phyloP scores from a whole-genome alignment of 2,888 invertebrate genomes.

The Prosapia bicincta region DNA sequence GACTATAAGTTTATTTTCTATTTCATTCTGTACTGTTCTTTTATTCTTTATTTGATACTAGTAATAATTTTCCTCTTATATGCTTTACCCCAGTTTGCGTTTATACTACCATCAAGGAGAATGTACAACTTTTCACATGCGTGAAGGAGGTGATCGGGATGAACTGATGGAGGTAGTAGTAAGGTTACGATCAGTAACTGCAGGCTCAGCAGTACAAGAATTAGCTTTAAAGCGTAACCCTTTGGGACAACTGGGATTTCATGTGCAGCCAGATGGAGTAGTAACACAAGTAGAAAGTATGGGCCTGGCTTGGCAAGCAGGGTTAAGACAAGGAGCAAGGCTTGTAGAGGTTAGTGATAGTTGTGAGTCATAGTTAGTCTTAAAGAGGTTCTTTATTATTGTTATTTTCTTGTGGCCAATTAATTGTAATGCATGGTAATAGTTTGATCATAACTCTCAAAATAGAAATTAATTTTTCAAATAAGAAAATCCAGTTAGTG shows the following conservation, averaged over 20 bases:
- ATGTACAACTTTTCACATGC: constrained; percentile 76
- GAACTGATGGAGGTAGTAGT: constrained; percentile 74
- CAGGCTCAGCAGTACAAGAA: constrained; percentile 73
- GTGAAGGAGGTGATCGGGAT: constrained; percentile 64
- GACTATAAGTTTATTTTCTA: too few relatives aligned
- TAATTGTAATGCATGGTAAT: too few relatives aligned
- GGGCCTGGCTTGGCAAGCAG: constrained; percentile 71
- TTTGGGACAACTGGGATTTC: constrained; percentile 82
- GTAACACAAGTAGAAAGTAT: constrained; percentile 87
- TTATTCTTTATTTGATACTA: too few relatives aligned
- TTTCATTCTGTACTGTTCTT: too few relatives aligned
- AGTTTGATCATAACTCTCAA: too few relatives aligned
- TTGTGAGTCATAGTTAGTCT: too few relatives aligned
- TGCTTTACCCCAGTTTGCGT: constrained; percentile 65
- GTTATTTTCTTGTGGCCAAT: too few relatives aligned
- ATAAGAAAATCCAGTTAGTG: too few relatives aligned
- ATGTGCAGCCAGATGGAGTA: constrained; percentile 89
- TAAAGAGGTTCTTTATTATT: too few relatives aligned
- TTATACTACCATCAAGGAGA: constrained; percentile 94
- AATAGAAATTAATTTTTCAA: too few relatives aligned
- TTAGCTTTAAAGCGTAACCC: constrained; percentile 75
- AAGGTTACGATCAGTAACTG: constrained; percentile 75
- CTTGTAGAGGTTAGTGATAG: constrained; percentile 64
- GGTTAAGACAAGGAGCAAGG: constrained; percentile 84
- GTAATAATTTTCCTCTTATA: too few relatives aligned